These are phyloP conservation scores for Protosalanx chinensis DNA, from an alignment of 2,797 vertebrate genomes.

Conservation along the genomic window DNA sequence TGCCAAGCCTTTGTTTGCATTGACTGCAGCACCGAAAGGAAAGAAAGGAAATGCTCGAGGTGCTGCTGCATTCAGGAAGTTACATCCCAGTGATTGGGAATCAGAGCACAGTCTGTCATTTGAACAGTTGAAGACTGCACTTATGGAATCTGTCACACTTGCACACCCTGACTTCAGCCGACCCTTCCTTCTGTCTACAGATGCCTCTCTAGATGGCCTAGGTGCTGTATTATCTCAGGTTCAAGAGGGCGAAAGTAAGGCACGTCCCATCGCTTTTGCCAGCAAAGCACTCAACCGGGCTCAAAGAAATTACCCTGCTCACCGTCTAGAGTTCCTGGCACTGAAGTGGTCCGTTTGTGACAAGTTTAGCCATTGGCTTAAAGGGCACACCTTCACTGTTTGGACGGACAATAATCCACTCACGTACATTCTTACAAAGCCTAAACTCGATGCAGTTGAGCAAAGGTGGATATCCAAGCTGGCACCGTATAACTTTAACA, in stretches of 20 bases:
- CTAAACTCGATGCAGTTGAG: constrained; percentile 10
- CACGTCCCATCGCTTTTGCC: constrained; percentile 22
- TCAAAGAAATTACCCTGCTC: not conserved
- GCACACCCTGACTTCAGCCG: constrained; percentile 17
- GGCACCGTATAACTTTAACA: constrained; percentile 15
- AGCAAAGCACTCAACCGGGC: constrained; percentile 15
- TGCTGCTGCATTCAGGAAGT: not conserved
- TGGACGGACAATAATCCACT: constrained; percentile 15
- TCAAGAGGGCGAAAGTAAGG: not conserved
- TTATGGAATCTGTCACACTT: not conserved
- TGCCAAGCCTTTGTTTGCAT: not conserved
- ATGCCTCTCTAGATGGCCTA: constrained; percentile 13
- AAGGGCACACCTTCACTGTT: not conserved
- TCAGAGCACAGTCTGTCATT: not conserved
- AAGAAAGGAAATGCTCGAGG: not conserved
- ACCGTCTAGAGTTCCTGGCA: not conserved
- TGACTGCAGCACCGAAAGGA: not conserved
- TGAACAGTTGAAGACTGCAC: not conserved
- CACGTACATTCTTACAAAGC: constrained; percentile 13
- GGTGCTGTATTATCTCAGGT: constrained; percentile 17
- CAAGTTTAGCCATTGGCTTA: constrained; percentile 7
- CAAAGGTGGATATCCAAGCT: constrained; percentile 22
- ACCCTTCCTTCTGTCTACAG: constrained; percentile 11
- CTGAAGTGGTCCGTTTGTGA: constrained; percentile 1
- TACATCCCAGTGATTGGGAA: constrained; percentile 11